phyloP scores from a whole-genome alignment of 2,113 vertebrate genomes.

The Syngnathoides biaculeatus region DNA sequence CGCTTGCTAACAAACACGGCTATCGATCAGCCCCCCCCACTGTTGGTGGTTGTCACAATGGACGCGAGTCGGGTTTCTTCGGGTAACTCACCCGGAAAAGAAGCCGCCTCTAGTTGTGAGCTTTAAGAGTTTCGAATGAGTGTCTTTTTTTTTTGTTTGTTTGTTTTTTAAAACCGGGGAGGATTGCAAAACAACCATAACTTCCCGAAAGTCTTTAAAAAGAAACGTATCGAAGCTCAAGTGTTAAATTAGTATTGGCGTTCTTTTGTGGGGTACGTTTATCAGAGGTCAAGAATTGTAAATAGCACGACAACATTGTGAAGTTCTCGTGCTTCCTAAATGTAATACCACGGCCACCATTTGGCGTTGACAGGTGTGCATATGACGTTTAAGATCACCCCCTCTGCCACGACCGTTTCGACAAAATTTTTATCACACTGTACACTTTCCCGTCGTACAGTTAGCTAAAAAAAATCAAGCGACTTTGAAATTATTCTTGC shows the following conservation, averaged over 20 bases:
- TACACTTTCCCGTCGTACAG: neutral
- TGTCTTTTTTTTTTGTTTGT: too few species aligned
- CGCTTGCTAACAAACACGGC: slow-evolving; percentile 1
- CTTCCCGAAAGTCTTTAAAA: neutral
- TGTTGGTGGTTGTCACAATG: neutral
- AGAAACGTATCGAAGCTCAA: neutral
- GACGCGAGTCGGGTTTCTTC: neutral
- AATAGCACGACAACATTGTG: neutral
- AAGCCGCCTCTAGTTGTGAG: neutral
- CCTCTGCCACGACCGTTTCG: neutral
- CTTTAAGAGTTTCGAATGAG: neutral
- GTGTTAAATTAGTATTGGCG: neutral
- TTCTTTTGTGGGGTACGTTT: neutral
- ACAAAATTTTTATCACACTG: neutral
- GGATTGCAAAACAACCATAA: neutral
- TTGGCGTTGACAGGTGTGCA: neutral
- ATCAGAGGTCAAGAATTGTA: neutral
- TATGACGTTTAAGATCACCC: neutral
- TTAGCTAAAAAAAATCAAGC: neutral
- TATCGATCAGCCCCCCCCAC: neutral
- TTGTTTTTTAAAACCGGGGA: too few species aligned
- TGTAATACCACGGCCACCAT: neutral
- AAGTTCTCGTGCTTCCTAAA: neutral
- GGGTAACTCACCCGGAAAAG: neutral
- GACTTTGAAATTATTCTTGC: too few species aligned